A percentile compares a stretch with the other conserved stretches of the same genome.
phyloP scores from a whole-genome alignment of 2,888 invertebrate genomes.

The Pediacus dermestoides region DNA sequence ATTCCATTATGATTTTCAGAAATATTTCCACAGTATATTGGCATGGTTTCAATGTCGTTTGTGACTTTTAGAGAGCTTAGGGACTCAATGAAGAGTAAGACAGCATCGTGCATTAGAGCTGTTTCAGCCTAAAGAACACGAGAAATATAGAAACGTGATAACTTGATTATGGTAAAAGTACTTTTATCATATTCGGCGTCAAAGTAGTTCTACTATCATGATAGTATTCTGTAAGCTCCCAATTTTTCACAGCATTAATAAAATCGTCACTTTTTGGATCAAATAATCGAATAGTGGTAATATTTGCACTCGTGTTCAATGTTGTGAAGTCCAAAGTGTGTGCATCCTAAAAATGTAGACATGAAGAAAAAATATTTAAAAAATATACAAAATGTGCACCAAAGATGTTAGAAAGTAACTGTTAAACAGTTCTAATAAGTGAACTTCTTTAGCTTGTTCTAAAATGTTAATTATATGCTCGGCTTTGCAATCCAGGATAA shows the following conservation, averaged over 20 bases:
- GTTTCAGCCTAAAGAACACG: slow-evolving; percentile 57
- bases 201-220: slow-evolving; percentile 14
- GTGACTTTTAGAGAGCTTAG: slow-evolving; percentile 33
- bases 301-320: slow-evolving; percentile 63
- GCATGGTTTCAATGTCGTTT: slow-evolving; percentile 24
- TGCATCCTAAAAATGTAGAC: slow-evolving; percentile 52
- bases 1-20: no score
- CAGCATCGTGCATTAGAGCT: slow-evolving; percentile 67
- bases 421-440: slow-evolving; percentile 69
- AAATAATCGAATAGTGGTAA: slow-evolving; percentile 66
- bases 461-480: slow-evolving; percentile 56
- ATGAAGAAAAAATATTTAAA: slow-evolving; percentile 1
- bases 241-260: slow-evolving; percentile 22
- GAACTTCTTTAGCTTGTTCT: slow-evolving; percentile 75
- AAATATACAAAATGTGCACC: slow-evolving; percentile 54
- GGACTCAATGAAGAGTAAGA: slow-evolving; percentile 60
- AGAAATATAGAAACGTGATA: no score
- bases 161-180: slow-evolving; percentile 11
- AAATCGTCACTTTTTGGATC: slow-evolving; percentile 55
- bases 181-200: slow-evolving; percentile 14
- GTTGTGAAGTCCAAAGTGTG: slow-evolving; percentile 60
- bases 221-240: slow-evolving; percentile 27
- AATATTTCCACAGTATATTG: slow-evolving; percentile 34
- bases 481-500: slow-evolving; percentile 72
- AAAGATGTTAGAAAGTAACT: slow-evolving; percentile 61